Base-by-base conservation (phyloP, 2,888 invertebrate genomes). In the Sarcophaga subvicina region DNA sequence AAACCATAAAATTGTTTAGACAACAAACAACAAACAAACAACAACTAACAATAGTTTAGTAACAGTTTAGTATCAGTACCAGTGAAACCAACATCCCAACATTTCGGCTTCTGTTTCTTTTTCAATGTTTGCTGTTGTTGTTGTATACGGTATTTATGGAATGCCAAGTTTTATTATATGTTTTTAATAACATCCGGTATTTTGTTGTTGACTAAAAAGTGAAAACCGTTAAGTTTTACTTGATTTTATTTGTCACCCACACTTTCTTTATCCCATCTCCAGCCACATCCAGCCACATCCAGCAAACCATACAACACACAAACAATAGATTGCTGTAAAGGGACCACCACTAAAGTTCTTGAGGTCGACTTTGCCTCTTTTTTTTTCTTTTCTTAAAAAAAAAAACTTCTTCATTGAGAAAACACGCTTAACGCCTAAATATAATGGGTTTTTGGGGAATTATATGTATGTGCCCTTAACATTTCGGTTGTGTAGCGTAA, bases 171-270 rank as follows among this genome's bases (percentile, higher is more conserved):
- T 83, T 85, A 60, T 86, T 86, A 83, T 84, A 83, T 80, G 84
- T 80, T 86, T 86, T 86, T 87, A 88, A 88, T 88, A 88, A 88
- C 87, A 87, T 88, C 88, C 88, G 85, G 83, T 81, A 75, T 85
- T 87, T 87, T 87, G 87, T 87, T 81, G 64, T 83, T 66, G 82
- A 80, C 83, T 86, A 75, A 78, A 78, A 87, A 78, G 80, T 87
- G 77, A 80, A 86, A 86, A 77, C 79, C 69, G 84, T 83, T 73
- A 81, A 83, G 81, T 83, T 86, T 78, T 76, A 67, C 62, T 25
- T 54, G 72, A 67, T 71, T 79, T 77, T 20, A 67, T 4, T 59
- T 62, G 54, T 60, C 75, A 64, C 49, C 69, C 54, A 54, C 14
- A 12, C 17, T 17, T 54, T 14, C 62, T 66, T 10, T 60, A 37